Evolutionary conservation across 2,888 invertebrate species (phyloP), one percentile per base, ranked within the genome.

Genomic region (Athrips mouffetella): DNA sequence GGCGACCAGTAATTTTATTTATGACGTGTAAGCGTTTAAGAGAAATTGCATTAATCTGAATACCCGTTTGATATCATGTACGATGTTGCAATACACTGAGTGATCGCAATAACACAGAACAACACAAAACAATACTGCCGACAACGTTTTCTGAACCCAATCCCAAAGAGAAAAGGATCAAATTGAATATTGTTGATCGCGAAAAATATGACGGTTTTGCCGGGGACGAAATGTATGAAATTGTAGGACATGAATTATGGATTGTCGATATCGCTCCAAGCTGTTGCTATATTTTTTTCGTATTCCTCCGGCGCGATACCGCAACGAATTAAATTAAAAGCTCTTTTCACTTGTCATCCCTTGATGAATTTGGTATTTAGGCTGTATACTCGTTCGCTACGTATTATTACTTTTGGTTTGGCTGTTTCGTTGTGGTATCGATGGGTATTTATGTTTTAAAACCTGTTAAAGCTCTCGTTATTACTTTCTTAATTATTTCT

Each of bases 251-350:
- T 88, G 87, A 88, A 88, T 88, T 87, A 88, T 88, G 86, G 86
- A 88, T 88, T 88, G 87, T 87, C 88, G 88, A 88, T 88, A 87
- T 82, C 82, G 87, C 86, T 85, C 73, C 86, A 87, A 88, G 88
- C 88, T 88, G 88, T 87, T 85, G 80, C 83, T 81, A 74, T 84
- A 70, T 83, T 84, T 87, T 86, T 87, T 85, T 81, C 76, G 72
- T 79, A 74, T 79, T 80, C 63, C 80, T 78, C 79, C 63, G 76
- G 78, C 79, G 78, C 80, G 78, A 80, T 80, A 84, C 88, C 87
- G 79, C 87, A 86, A 78, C 87, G 88, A 86, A 88, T 88, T 87
- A 87, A 88, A 88, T 88, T 88, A 88, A 88, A 87, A 86, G 84
- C 86, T 87, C 87, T 87, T 87, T 86, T 88, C 85, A 86, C 84